These are phyloP conservation scores for Lucilia sericata DNA, from an alignment of 1,140 invertebrate species.

Conservation along the genomic window DNA sequence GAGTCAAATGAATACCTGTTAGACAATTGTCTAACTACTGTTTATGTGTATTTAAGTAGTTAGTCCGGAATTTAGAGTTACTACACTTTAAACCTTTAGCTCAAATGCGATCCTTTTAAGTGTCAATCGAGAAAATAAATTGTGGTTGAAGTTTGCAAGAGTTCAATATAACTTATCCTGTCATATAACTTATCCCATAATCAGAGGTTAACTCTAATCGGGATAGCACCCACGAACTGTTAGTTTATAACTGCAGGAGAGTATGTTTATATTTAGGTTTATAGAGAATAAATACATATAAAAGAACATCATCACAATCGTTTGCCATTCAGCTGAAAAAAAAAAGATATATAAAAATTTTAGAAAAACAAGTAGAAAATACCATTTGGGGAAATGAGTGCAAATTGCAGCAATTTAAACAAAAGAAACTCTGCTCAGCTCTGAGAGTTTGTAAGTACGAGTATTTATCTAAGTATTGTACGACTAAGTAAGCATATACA, in stretches of 20 bases:
- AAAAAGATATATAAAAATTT: neutral
- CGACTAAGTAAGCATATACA: neutral
- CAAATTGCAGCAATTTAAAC: slow-evolving; percentile 39
- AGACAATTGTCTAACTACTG: too few species aligned
- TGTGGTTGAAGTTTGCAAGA: too few species aligned
- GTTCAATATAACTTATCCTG: too few species aligned
- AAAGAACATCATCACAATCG: slow-evolving; percentile 40
- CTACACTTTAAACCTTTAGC: too few species aligned
- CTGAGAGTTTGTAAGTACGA: neutral
- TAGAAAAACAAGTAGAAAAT: slow-evolving; percentile 5
- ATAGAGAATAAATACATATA: slow-evolving; percentile 31
- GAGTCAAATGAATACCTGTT: too few species aligned
- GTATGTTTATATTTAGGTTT: neutral
- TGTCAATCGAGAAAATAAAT: too few species aligned
- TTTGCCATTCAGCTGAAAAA: slow-evolving; percentile 23
- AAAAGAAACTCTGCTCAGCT: slow-evolving; percentile 19
- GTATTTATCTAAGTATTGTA: neutral
- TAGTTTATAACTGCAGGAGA: neutral
- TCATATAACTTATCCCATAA: too few species aligned
- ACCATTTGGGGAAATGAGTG: slow-evolving; percentile 40
- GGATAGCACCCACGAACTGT: neutral
- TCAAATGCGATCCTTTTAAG: too few species aligned
- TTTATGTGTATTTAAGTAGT: too few species aligned
- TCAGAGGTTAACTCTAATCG: too few species aligned
- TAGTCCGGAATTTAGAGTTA: too few species aligned